phyloP scores from a whole-genome alignment of 2,888 invertebrate genomes.

The Drosophila setosimentum region DNA sequence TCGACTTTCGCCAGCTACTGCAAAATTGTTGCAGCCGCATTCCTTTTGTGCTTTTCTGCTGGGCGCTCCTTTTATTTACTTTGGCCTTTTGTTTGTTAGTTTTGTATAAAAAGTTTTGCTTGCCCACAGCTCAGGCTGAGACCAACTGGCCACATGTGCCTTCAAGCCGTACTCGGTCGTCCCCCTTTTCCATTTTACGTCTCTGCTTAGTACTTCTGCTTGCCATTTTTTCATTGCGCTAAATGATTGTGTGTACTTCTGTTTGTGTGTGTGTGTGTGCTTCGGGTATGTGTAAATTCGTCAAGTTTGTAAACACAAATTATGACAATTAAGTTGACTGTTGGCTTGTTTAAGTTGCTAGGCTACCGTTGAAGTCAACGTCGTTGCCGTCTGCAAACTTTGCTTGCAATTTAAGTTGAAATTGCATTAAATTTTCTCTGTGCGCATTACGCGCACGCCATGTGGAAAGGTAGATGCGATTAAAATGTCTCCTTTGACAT shows the following conservation, averaged over 20 bases:
- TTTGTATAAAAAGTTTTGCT: slow-evolving; percentile 66
- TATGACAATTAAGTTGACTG: slow-evolving; percentile 80
- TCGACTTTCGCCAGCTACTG: slow-evolving; percentile 41
- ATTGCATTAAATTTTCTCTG: slow-evolving; percentile 66
- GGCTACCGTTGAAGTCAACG: slow-evolving; percentile 15
- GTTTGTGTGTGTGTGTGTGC: slow-evolving; percentile 12
- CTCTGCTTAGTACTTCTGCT: slow-evolving; percentile 2
- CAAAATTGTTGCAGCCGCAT: slow-evolving; percentile 50
- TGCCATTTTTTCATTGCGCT: slow-evolving; percentile 5
- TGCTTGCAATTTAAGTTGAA: slow-evolving; percentile 62
- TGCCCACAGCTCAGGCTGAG: slow-evolving; percentile 38
- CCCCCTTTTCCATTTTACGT: slow-evolving; percentile 4
- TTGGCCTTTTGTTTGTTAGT: slow-evolving; percentile 74
- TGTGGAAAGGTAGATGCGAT: slow-evolving; percentile 65
- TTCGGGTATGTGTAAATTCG: slow-evolving; percentile 64
- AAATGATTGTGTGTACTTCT: background rate
- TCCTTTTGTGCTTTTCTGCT: slow-evolving; percentile 47
- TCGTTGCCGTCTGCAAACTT: slow-evolving; percentile 55
- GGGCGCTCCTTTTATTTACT: slow-evolving; percentile 66
- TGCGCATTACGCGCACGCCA: slow-evolving; percentile 48
- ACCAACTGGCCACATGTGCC: slow-evolving; percentile 63
- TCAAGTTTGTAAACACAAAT: slow-evolving; percentile 80
- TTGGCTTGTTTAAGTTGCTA: slow-evolving; percentile 64
- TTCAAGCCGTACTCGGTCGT: slow-evolving; percentile 8
- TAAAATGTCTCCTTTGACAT: slow-evolving; percentile 60